phyloP scores from a whole-genome alignment of 1,140 invertebrate genomes.

The Drosophila parabipectinata region DNA sequence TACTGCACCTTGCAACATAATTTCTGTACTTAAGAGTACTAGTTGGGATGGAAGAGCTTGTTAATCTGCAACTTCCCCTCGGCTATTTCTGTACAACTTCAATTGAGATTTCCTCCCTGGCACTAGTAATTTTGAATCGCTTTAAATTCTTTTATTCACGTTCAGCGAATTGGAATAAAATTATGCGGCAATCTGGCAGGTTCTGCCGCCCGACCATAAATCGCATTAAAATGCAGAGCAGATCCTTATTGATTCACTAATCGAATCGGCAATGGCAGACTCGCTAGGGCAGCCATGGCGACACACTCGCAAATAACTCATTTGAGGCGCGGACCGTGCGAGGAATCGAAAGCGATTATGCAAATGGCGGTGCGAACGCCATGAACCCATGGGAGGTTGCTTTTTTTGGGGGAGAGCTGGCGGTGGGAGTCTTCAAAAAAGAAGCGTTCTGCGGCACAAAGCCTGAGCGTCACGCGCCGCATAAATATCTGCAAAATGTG shows the following conservation, averaged over 20 bases:
- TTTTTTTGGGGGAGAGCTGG: constrained; percentile 7
- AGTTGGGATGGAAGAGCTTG: neutral
- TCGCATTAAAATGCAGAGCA: constrained; percentile 75
- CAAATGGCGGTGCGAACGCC: constrained; percentile 57
- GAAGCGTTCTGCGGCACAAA: neutral
- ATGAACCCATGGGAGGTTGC: constrained; percentile 11
- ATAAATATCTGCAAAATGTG: constrained; percentile 76
- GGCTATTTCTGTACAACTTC: neutral
- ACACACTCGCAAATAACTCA: constrained; percentile 77
- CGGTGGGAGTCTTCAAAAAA: neutral
- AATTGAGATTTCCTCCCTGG: neutral
- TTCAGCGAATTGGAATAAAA: constrained; percentile 51
- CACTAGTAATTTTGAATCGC: neutral
- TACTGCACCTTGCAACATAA: neutral
- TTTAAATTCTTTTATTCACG: constrained; percentile 51
- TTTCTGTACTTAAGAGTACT: neutral
- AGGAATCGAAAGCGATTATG: constrained; percentile 82
- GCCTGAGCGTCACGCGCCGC: constrained; percentile 60
- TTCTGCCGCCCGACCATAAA: constrained; percentile 35
- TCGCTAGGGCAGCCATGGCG: constrained; percentile 39
- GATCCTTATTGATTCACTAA: constrained; percentile 83
- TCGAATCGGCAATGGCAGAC: constrained; percentile 44
- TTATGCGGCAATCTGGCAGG: constrained; percentile 47
- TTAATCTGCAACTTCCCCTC: neutral
- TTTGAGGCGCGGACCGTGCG: constrained; percentile 71